Evolutionary conservation across 2,888 invertebrate species (phyloP).

Genomic region (Monopis laevigella): DNA sequence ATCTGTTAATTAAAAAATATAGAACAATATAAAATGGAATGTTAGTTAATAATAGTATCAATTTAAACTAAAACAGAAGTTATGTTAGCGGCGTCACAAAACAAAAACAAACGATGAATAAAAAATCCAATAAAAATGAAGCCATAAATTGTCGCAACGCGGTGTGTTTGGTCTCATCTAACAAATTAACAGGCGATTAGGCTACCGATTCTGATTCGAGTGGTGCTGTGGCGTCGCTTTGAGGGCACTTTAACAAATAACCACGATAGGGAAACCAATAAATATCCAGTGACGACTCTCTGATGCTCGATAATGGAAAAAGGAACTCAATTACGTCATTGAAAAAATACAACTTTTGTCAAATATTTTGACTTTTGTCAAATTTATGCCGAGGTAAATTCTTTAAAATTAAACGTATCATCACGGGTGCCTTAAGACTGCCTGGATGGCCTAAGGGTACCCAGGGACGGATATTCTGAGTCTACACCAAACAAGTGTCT

Average conservation of each 20-base stretch:
- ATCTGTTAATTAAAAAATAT: not conserved
- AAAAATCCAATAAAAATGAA: conserved; percentile 34
- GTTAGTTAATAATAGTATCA: not conserved
- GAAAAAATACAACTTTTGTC: too few species aligned
- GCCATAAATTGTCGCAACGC: conserved; percentile 53
- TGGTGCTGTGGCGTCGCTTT: conserved; percentile 38
- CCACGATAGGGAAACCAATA: conserved; percentile 30
- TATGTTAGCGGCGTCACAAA: conserved; percentile 7
- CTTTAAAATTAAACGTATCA: too few species aligned
- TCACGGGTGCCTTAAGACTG: too few species aligned
- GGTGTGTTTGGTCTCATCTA: conserved; percentile 54
- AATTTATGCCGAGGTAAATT: too few species aligned
- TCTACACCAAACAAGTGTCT: too few species aligned
- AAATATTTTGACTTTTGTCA: too few species aligned
- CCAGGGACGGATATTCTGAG: too few species aligned
- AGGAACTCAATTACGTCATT: too few species aligned
- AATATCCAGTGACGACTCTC: too few species aligned
- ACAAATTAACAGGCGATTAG: conserved; percentile 65
- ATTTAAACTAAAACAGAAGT: conserved; percentile 11
- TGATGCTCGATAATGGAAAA: too few species aligned
- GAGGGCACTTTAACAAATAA: conserved; percentile 48
- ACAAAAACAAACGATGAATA: conserved; percentile 6
- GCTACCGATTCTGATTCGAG: conserved; percentile 58
- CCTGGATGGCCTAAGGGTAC: too few species aligned
- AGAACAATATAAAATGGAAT: conserved; percentile 1